Evolutionary conservation across 2,888 invertebrate species (phyloP).

Genomic region (Microplitis manilae): DNA sequence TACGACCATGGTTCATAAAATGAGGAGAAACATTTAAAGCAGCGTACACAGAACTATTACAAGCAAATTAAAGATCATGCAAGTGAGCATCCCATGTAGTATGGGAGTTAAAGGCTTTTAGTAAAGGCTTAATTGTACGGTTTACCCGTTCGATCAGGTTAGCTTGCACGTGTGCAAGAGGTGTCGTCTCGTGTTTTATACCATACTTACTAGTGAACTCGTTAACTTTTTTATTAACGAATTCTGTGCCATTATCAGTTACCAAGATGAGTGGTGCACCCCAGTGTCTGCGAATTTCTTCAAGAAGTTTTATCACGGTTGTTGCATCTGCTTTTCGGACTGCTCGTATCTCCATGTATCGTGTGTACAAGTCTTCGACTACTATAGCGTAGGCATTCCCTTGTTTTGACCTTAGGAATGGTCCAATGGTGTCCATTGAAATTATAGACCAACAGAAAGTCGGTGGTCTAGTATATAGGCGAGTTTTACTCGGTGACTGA

Average conservation of each 20-base stretch:
- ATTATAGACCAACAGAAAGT: too few relatives aligned
- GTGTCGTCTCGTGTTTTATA: not conserved
- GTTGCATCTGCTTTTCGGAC: not conserved
- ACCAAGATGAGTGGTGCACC: not conserved
- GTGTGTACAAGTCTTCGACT: not conserved
- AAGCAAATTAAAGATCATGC: too few relatives aligned
- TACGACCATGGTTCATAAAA: too few relatives aligned
- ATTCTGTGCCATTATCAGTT: not conserved
- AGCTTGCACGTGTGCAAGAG: not conserved
- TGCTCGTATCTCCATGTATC: not conserved
- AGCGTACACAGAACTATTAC: too few relatives aligned
- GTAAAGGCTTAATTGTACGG: conserved; percentile 6
- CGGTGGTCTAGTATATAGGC: too few relatives aligned
- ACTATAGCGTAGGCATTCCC: not conserved
- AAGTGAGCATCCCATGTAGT: too few relatives aligned
- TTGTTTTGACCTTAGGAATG: not conserved
- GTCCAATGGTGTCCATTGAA: too few relatives aligned
- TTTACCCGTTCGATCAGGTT: not conserved
- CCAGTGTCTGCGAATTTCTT: not conserved
- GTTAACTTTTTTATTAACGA: not conserved
- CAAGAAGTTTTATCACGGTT: not conserved
- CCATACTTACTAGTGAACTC: not conserved
- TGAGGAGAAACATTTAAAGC: too few relatives aligned
- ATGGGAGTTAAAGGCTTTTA: too few relatives aligned
- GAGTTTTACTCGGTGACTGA: too few relatives aligned